These are phyloP conservation scores for Latrodectus elegans DNA, from an alignment of 2,888 invertebrate species.

Conservation along the genomic window DNA sequence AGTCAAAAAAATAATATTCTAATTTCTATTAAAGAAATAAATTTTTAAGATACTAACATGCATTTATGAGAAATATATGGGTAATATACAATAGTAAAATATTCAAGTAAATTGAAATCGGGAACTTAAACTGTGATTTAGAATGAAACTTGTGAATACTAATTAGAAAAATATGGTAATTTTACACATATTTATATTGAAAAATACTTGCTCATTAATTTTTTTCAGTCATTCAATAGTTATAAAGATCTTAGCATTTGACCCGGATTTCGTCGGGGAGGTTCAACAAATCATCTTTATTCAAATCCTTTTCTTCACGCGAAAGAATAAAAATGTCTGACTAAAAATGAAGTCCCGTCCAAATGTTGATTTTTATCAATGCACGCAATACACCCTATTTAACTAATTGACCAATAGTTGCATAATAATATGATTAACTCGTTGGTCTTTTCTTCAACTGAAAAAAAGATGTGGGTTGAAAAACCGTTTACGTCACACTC, in stretches of 20 bases:
- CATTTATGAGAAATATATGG: too few species aligned
- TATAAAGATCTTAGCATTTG: slow-evolving; percentile 5
- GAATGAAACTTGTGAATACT: too few species aligned
- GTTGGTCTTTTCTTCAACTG: slow-evolving; percentile 10
- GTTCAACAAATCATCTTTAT: slow-evolving; percentile 10
- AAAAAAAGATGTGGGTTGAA: slow-evolving; percentile 4
- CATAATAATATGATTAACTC: slow-evolving; percentile 28
- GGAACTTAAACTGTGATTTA: too few species aligned
- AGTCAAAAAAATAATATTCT: too few species aligned
- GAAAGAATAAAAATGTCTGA: slow-evolving; percentile 15
- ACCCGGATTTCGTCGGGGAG: slow-evolving; percentile 34
- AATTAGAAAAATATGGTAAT: too few species aligned
- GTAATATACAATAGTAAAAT: too few species aligned
- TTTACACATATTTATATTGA: too few species aligned
- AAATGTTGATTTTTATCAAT: slow-evolving; percentile 12
- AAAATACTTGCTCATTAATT: too few species aligned
- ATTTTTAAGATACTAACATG: too few species aligned
- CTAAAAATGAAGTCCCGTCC: slow-evolving; percentile 1
- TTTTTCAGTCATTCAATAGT: neutral
- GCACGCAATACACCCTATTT: slow-evolving; percentile 19
- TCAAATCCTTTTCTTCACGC: neutral
- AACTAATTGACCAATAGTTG: slow-evolving; percentile 32
- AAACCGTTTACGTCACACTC: slow-evolving; percentile 33
- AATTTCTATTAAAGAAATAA: too few species aligned
- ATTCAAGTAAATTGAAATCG: too few species aligned